Evolutionary conservation across 2,797 vertebrate genomes (phyloP).

Genomic region (Enteromius fasciolatus): DNA sequence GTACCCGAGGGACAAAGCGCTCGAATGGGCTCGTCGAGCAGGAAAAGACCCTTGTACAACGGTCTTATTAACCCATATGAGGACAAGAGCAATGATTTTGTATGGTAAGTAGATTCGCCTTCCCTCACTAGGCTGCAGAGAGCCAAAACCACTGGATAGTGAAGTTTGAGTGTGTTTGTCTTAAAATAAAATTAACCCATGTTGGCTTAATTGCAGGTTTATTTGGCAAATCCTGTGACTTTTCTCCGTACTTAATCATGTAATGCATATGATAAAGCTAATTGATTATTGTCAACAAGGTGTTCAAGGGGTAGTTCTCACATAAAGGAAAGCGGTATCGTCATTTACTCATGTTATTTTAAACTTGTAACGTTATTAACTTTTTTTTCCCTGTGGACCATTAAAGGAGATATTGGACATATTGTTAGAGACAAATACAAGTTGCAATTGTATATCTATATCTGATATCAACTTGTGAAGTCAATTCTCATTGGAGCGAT

Average conservation of each 20-base stretch:
- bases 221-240: background rate
- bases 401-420: background rate
- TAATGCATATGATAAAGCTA: background rate
- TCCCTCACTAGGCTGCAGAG: background rate
- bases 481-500: no score
- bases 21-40: slow-evolving; percentile 75
- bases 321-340: background rate
- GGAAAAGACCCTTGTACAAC: slow-evolving; percentile 92
- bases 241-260: background rate
- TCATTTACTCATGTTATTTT: background rate
- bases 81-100: slow-evolving; percentile 98
- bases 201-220: background rate
- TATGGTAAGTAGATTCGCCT: slow-evolving; percentile 83
- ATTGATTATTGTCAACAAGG: background rate
- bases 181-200: no score
- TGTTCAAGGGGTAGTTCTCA: background rate
- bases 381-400: background rate
- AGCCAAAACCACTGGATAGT: background rate
- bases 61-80: slow-evolving; percentile 96
- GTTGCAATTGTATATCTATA: background rate
- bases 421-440: background rate
- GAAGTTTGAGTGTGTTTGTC: background rate
- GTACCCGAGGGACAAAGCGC: slow-evolving; percentile 66
- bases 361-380: no score
- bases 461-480: background rate